Base-by-base conservation (phyloP, 1,140 invertebrate species). In the Choristoneura fumiferana region DNA sequence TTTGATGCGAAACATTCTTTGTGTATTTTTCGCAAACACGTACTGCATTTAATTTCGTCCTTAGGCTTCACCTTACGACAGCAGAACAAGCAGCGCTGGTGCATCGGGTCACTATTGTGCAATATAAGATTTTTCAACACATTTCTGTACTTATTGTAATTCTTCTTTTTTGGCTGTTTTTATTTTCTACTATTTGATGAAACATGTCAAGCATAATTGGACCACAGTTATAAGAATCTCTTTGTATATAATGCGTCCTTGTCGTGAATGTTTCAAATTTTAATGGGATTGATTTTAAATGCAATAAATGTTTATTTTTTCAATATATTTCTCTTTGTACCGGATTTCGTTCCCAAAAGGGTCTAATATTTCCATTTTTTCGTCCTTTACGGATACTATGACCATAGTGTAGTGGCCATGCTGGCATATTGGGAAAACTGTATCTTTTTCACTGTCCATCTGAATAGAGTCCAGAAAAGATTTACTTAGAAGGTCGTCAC, bases 401-500 rank as follows among this genome's bases (percentile, higher is more conserved):
- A 22, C 15, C 40, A 22, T 43, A 0, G 40, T 43, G n/a, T 43
- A 43, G 9, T 43, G 40, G 1, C 2, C 2, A 9, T 43, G 15
- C 8, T 18, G 40, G 15, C 40, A 43, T 43, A 43, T 43, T 8
- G 40, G 40, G 10, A 43, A 43, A 9, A 43, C 40, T 18, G 40
- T 43, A 1, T 43, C 40, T 4, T 43, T 43, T 8, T 10, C 17
- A 8, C n/a, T 9, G 9, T 18, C 40, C 3, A 43, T 8, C 10
- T 9, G 14, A 17, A 43, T 43, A 10, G 40, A 3, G 12, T 43
- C 40, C 9, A 43, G 15, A 43, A 22, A 43, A 9, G 40, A 18
- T 3, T 9, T 43, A 18, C 18, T 22, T 4, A 40, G 10, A 6
- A 6, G 5, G 4, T 18, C 15, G 1, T 10, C 8, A 17, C 18